A percentile compares a stretch with the other conserved stretches of the same genome.
Conservation (phyloP, 1,140 invertebrate species). For the Cylas formicarius region DNA sequence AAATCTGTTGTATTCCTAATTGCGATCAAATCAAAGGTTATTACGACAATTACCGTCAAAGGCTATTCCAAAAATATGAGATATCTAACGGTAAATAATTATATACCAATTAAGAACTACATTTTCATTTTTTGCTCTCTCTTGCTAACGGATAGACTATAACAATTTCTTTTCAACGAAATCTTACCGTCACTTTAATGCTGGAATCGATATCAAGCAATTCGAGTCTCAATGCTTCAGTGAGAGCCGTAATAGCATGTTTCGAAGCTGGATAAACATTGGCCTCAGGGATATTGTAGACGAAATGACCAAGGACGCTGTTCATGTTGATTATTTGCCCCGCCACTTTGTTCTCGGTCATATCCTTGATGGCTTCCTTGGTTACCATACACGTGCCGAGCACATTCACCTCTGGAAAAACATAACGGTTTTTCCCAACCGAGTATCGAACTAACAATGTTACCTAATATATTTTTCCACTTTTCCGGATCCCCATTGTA, state of each 20-base stretch:
- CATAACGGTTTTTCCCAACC: background rate
- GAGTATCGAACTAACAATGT: background rate
- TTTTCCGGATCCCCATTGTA: slow-evolving; percentile 16
- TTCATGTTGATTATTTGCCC: slow-evolving; percentile 33
- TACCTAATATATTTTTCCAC: slow-evolving; percentile 22
- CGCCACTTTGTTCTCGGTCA: slow-evolving; percentile 24
- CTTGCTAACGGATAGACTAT: background rate
- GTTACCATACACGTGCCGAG: slow-evolving; percentile 49
- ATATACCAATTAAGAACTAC: too few relatives aligned
- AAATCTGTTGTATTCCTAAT: too few relatives aligned
- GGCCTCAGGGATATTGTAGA: slow-evolving; percentile 30
- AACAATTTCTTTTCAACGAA: slow-evolving; percentile 6
- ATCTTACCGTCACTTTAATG: slow-evolving; percentile 46
- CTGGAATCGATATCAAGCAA: slow-evolving; percentile 42
- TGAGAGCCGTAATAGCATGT: slow-evolving; percentile 50
- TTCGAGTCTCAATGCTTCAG: slow-evolving; percentile 52
- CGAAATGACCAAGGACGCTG: slow-evolving; percentile 38
- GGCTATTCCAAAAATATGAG: too few relatives aligned
- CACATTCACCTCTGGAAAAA: slow-evolving; percentile 23
- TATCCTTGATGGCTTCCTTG: slow-evolving; percentile 46
- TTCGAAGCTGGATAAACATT: slow-evolving; percentile 56
- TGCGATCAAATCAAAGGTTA: too few relatives aligned
- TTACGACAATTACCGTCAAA: too few relatives aligned
- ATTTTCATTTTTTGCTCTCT: too few relatives aligned
- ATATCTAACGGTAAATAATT: too few relatives aligned